Conservation (phyloP, 1,140 invertebrate genomes). For the Drosophila leontia region DNA sequence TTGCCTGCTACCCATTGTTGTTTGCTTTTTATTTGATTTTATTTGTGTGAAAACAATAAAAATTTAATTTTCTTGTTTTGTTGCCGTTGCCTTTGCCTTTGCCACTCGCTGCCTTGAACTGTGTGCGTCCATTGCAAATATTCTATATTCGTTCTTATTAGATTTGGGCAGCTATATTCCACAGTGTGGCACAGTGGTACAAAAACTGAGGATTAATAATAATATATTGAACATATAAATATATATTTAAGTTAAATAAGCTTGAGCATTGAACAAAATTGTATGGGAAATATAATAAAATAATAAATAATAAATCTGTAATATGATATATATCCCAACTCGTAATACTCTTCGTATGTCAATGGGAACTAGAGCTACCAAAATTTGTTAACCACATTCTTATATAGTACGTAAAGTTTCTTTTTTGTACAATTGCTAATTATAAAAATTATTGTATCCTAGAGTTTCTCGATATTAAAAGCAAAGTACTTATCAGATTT, state of each 20-base stretch:
- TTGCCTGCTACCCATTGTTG: conserved; percentile 73
- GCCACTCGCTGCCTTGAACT: conserved; percentile 59
- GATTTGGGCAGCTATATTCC: conserved; percentile 28
- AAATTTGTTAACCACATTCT: no score
- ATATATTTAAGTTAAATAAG: background rate
- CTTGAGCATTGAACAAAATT: background rate
- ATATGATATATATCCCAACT: no score
- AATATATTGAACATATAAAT: background rate
- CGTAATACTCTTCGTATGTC: no score
- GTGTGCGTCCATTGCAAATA: conserved; percentile 26
- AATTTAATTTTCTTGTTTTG: conserved; percentile 85
- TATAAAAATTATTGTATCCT: no score
- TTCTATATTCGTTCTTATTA: conserved; percentile 27
- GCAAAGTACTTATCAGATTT: no score
- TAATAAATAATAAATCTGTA: no score
- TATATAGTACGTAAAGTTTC: no score
- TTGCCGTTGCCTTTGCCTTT: conserved; percentile 57
- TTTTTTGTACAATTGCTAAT: no score
- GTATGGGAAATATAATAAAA: background rate
- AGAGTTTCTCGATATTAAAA: no score
- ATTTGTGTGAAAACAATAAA: conserved; percentile 85
- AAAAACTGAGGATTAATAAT: background rate
- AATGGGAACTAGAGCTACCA: no score
- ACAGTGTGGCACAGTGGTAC: conserved; percentile 34
- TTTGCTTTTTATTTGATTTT: conserved; percentile 83